Percentiles rank a stretch among this genome's conserved stretches.
Evolutionary conservation across 1,140 invertebrate species (phyloP).

Genomic region (Drosophila nigrodunni): DNA sequence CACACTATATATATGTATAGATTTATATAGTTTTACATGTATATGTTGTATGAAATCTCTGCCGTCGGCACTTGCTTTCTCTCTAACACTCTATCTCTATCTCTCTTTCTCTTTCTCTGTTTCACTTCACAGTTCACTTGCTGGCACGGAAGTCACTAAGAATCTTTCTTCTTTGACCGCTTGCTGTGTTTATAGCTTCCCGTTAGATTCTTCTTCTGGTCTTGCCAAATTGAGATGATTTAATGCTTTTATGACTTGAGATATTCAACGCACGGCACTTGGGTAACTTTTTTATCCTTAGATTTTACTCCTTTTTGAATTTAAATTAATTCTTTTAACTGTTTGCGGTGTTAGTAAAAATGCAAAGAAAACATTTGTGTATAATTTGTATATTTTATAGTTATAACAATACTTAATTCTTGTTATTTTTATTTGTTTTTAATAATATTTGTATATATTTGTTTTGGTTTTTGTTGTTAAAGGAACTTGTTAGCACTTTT

Average conservation of each 20-base stretch:
- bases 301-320: constrained; percentile 12
- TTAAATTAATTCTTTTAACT: constrained; percentile 21
- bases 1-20: constrained; percentile 3
- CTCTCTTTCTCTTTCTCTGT: background rate
- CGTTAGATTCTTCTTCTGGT: constrained; percentile 18
- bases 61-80: constrained; percentile 49
- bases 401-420: constrained; percentile 60
- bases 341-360: constrained; percentile 50
- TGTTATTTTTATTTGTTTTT: constrained; percentile 18
- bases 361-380: constrained; percentile 65
- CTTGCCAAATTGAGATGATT: constrained; percentile 29
- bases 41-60: constrained; percentile 24
- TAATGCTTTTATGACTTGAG: constrained; percentile 12
- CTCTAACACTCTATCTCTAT: constrained; percentile 5
- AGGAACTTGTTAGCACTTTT: constrained; percentile 78
- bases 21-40: constrained; percentile 6
- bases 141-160: constrained; percentile 48
- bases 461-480: constrained; percentile 52
- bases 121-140: background rate
- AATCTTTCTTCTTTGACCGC: constrained; percentile 20
- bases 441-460: constrained; percentile 17
- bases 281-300: constrained; percentile 26
- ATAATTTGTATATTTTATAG: constrained; percentile 73
- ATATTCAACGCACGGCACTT: constrained; percentile 59
- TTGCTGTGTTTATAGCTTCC: constrained; percentile 55